A percentile compares a stretch with the other conserved stretches of the same genome.
Evolutionary conservation across 2,113 vertebrate genomes (phyloP).

Genomic region (Nibea albiflora): DNA sequence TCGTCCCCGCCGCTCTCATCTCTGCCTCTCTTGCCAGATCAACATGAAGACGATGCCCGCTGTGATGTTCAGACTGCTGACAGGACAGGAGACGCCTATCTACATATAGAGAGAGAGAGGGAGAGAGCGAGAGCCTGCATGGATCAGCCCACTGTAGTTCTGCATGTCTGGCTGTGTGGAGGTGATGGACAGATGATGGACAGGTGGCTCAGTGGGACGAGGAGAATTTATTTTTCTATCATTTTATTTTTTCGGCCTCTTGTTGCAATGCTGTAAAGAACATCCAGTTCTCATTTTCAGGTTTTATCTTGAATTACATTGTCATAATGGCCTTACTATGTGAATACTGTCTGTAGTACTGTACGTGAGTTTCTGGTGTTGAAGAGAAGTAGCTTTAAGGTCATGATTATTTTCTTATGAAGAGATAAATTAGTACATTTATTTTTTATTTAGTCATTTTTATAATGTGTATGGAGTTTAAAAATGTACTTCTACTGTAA

Average conservation of each 20-base stretch:
- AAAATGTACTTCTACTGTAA: slow-evolving; percentile 75
- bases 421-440: slow-evolving; percentile 82
- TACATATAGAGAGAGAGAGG: slow-evolving; percentile 87
- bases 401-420: slow-evolving; percentile 83
- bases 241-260: slow-evolving; percentile 72
- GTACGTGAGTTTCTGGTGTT: slow-evolving; percentile 70
- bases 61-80: slow-evolving; percentile 98
- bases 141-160: slow-evolving; percentile 51
- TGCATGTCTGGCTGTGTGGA: slow-evolving; percentile 51
- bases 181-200: slow-evolving; percentile 31
- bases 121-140: slow-evolving; percentile 35
- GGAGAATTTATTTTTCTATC: slow-evolving; percentile 79
- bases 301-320: slow-evolving; percentile 76
- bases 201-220: slow-evolving; percentile 47
- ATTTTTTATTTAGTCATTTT: slow-evolving; percentile 85
- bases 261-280: slow-evolving; percentile 74
- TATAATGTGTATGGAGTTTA: slow-evolving; percentile 75
- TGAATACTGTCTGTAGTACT: slow-evolving; percentile 76
- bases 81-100: slow-evolving; percentile 95
- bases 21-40: slow-evolving; percentile 85
- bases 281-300: slow-evolving; percentile 78
- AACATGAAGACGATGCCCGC: slow-evolving; percentile 99
- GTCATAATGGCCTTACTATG: slow-evolving; percentile 81
- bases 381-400: slow-evolving; percentile 79
- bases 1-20: slow-evolving; percentile 8